phyloP scores from a whole-genome alignment of 2,797 vertebrate species.

The Lutjanus argentimaculatus region DNA sequence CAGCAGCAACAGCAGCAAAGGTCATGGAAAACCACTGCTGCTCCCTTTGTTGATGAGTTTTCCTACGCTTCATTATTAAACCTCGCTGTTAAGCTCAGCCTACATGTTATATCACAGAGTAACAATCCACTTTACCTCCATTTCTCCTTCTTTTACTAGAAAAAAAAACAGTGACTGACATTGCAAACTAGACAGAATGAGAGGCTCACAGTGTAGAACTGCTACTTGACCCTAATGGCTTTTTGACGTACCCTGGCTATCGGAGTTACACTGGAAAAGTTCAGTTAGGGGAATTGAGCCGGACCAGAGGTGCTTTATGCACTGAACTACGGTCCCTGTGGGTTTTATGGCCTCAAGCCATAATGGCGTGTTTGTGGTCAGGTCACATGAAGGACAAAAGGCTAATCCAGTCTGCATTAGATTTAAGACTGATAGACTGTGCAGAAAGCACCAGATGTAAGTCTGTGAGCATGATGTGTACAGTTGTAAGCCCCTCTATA shows the following conservation, averaged over 20 bases:
- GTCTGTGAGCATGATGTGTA: slow-evolving; percentile 47
- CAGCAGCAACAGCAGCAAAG: slow-evolving; percentile 62
- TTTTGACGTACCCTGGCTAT: slow-evolving; percentile 57
- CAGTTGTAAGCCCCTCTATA: slow-evolving; percentile 41
- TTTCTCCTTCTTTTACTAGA: neutral
- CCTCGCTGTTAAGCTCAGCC: slow-evolving; percentile 10
- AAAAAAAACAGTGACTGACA: slow-evolving; percentile 22
- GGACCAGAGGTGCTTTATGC: slow-evolving; percentile 65
- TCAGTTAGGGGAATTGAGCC: slow-evolving; percentile 65
- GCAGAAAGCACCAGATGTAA: slow-evolving; percentile 47
- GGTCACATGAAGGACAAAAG: slow-evolving; percentile 79
- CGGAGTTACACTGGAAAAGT: slow-evolving; percentile 65
- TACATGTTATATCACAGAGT: neutral
- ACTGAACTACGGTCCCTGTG: slow-evolving; percentile 54
- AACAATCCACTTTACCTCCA: neutral
- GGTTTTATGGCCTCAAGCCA: slow-evolving; percentile 64
- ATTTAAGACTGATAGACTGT: slow-evolving; percentile 65
- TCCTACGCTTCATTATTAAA: slow-evolving; percentile 45
- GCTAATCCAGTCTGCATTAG: slow-evolving; percentile 66
- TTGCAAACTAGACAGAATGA: slow-evolving; percentile 35
- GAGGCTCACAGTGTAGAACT: slow-evolving; percentile 22
- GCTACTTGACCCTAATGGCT: slow-evolving; percentile 62
- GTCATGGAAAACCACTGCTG: slow-evolving; percentile 59
- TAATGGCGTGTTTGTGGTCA: slow-evolving; percentile 71
- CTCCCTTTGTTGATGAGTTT: slow-evolving; percentile 59